A percentile compares a stretch with the other conserved stretches of the same genome.
Conservation (phyloP, 2,113 vertebrate species). For the Coptodon rendalli region DNA sequence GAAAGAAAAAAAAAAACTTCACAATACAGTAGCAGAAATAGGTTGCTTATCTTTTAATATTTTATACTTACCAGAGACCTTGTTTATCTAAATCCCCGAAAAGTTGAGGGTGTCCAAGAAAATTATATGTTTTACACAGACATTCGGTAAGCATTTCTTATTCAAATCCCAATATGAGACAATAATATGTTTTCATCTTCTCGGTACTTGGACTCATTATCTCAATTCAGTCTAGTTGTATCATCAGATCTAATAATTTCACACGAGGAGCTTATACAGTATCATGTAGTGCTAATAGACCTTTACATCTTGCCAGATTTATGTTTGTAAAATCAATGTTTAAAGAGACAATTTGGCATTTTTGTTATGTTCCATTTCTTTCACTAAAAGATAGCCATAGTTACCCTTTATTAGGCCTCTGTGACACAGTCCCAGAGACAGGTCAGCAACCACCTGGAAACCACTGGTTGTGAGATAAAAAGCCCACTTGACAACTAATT, state of each 20-base stretch:
- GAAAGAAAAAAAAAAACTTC: background rate
- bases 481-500: too few relatives aligned
- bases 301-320: background rate
- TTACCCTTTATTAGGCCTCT: background rate
- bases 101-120: background rate
- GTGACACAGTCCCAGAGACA: background rate
- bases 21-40: conserved; percentile 14
- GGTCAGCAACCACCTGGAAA: background rate
- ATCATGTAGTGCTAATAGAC: background rate
- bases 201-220: background rate
- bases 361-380: background rate
- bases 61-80: conserved; percentile 3
- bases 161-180: background rate
- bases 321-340: background rate
- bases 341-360: background rate
- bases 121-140: background rate
- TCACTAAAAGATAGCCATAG: background rate
- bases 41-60: conserved; percentile 40
- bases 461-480: background rate
- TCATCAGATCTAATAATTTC: background rate
- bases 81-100: conserved; percentile 3
- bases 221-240: background rate
- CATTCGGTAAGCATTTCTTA: background rate
- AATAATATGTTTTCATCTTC: background rate
- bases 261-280: background rate